A percentile compares a stretch with the other conserved stretches of the same genome.
These are phyloP conservation scores for Eudasyphora cyanicolor DNA, from an alignment of 2,888 invertebrate genomes.

Conservation along the genomic window DNA sequence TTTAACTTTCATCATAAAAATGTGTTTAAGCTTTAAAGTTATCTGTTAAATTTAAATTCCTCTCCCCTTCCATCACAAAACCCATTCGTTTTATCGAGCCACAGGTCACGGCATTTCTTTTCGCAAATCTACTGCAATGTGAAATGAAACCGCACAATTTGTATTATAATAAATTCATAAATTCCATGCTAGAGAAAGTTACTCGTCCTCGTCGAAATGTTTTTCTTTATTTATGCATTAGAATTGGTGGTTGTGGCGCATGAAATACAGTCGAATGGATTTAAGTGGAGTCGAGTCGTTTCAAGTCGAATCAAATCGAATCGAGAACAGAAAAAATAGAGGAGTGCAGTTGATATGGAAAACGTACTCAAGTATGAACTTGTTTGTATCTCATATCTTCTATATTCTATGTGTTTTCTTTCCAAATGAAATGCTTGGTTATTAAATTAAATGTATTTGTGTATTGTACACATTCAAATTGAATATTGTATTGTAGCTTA, in stretches of 20 bases:
- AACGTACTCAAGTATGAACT: constrained; percentile 3
- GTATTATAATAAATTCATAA: constrained; percentile 35
- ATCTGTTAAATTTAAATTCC: neutral
- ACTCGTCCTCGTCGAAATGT: neutral
- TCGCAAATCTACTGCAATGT: neutral
- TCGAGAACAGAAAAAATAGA: neutral
- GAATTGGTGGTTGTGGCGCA: neutral
- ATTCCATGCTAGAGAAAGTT: neutral
- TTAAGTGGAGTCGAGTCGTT: neutral
- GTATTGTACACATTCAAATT: too few relatives aligned
- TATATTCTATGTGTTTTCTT: too few relatives aligned
- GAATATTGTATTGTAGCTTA: too few relatives aligned
- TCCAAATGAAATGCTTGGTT: too few relatives aligned
- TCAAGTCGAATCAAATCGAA: neutral
- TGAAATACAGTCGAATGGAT: neutral
- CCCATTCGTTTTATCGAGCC: neutral
- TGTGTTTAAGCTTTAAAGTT: neutral
- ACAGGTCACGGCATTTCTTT: neutral
- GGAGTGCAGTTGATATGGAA: neutral
- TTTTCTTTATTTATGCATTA: neutral
- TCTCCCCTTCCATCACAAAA: too few relatives aligned
- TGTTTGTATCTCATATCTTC: neutral
- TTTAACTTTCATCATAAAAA: neutral
- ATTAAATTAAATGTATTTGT: too few relatives aligned
- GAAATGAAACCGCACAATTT: constrained; percentile 15